Evolutionary conservation across 2,113 vertebrate genomes (phyloP), one percentile per base, ranked within the genome.

Genomic region (Dermatemys mawii): DNA sequence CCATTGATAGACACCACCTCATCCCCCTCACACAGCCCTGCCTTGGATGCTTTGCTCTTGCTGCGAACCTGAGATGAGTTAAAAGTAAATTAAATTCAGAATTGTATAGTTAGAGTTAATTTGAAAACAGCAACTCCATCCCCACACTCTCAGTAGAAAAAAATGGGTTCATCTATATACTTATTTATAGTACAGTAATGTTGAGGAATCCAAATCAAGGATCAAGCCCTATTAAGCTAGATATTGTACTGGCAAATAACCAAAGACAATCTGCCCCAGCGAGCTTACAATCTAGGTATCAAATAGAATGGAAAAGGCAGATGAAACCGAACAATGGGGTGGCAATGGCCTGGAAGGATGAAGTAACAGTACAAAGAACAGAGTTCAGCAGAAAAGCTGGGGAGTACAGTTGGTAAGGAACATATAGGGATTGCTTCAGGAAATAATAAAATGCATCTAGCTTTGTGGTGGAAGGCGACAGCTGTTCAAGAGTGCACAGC

Each of bases 1-100:
- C 99, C 99, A 75, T 99, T 99, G 95, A 99, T 98, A 4, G 99
- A 99, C 82, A 99, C 98, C 84, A 99, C 98, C 92, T 99, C 99
- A 92, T 99, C 99, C 29, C 98, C 99, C 78, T 99, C 98, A 87
- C 97, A 98, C 80, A 99, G 97, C 51, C 99, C 99, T 46, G 98
- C 98, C 78, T 96, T 95, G 5, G 97, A 99, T 27, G 99, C 99
- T 92, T 98, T 98, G 80, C 99, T 96, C 92, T 98, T 98, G 93
- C 96, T 98, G 83, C 98, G 98, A 91, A 98, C 98, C 98, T 98
- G 81, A 80, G 86, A 41, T 0, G 35, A 95, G 49, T n/a, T 16
- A 94, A 90, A 96, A 91, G 86, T 55, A 96, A 73, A 53, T 8
- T 14, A 75, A 90, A 29, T 78, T 92, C n/a, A 96, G 89, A 50